These are phyloP conservation scores for Crocodylus rhombifer DNA, from an alignment of 2,797 vertebrate genomes.

Conservation along the genomic window DNA sequence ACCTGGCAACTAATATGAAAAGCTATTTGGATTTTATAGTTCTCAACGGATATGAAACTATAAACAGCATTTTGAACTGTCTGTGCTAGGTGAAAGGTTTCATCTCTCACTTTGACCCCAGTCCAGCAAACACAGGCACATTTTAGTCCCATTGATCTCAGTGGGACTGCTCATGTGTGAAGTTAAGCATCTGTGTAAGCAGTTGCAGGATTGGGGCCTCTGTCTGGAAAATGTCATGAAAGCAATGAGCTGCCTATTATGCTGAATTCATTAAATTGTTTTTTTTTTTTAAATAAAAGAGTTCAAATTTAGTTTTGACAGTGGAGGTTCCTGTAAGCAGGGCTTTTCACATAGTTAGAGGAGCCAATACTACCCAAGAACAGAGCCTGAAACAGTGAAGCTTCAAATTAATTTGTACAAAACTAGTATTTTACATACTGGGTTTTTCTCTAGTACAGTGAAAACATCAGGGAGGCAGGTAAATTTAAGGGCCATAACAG, in stretches of 20 bases:
- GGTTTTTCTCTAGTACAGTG: neutral
- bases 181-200: slow-evolving; percentile 61
- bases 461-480: neutral
- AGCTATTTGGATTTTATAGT: slow-evolving; percentile 64
- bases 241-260: slow-evolving; percentile 37
- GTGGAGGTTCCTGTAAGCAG: neutral
- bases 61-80: slow-evolving; percentile 73
- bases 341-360: neutral
- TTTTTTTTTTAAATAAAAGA: neutral
- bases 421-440: neutral
- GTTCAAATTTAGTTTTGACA: slow-evolving; percentile 22
- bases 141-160: slow-evolving; percentile 63
- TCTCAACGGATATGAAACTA: slow-evolving; percentile 68
- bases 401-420: neutral
- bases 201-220: neutral
- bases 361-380: neutral
- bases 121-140: slow-evolving; percentile 54
- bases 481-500: neutral
- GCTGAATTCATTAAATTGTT: slow-evolving; percentile 3
- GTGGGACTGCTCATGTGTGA: slow-evolving; percentile 50
- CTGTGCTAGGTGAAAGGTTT: slow-evolving; percentile 71
- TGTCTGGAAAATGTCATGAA: slow-evolving; percentile 24
- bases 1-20: slow-evolving; percentile 67
- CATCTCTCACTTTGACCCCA: slow-evolving; percentile 60
- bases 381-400: neutral